phyloP scores from a whole-genome alignment of 2,888 invertebrate genomes.

The Chrysodeixis includens region DNA sequence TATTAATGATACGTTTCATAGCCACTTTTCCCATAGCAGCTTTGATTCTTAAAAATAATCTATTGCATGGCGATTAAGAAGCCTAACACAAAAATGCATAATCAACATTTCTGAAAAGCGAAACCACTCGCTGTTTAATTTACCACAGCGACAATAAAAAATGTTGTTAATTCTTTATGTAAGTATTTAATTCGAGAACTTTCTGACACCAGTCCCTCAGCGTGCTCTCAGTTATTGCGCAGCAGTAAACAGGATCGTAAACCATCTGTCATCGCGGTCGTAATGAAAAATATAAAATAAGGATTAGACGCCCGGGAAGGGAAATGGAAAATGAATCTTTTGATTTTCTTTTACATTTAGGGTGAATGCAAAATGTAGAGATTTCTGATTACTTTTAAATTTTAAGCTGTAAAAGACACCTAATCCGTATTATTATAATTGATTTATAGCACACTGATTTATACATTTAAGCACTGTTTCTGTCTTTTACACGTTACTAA shows the following conservation, averaged over 20 bases:
- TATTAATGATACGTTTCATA: no score
- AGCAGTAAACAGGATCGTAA: conserved; percentile 71
- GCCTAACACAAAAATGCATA: neutral
- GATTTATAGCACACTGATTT: no score
- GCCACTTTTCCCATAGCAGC: neutral
- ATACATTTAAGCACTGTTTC: no score
- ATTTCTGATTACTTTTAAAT: conserved; percentile 11
- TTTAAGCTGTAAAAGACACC: neutral
- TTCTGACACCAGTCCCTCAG: conserved; percentile 60
- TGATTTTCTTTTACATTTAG: conserved; percentile 28
- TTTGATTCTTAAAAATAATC: neutral
- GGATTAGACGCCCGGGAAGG: conserved; percentile 57
- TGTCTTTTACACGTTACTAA: no score
- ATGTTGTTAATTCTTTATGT: conserved; percentile 58
- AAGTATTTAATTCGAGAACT: conserved; percentile 62
- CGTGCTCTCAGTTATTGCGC: conserved; percentile 59
- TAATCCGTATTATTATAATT: no score
- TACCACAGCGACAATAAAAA: conserved; percentile 30
- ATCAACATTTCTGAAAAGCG: conserved; percentile 6
- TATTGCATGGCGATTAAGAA: neutral
- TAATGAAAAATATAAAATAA: conserved; percentile 76
- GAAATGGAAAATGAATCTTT: conserved; percentile 46
- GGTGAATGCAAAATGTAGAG: conserved; percentile 12
- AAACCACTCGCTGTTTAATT: conserved; percentile 39
- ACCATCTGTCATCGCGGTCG: conserved; percentile 60